Base-by-base conservation (phyloP, 2,113 vertebrate species). In the Pyrgilauda ruficollis region DNA sequence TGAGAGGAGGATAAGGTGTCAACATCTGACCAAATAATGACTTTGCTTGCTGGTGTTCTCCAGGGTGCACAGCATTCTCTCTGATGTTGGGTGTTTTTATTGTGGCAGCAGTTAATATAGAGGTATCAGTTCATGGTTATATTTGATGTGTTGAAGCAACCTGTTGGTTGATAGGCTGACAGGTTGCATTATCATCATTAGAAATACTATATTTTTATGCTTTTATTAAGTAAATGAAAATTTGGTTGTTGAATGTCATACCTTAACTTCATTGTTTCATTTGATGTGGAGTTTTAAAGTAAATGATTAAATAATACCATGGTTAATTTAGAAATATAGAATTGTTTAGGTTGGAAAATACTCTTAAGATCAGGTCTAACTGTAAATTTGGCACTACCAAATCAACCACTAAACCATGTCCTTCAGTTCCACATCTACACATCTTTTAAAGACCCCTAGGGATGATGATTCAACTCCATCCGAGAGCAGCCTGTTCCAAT, bases 341-440 rank as follows among this genome's bases (percentile, higher is more conserved):
- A 33, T 62, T 52, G 10, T 70, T 85, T 49, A 28, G 23, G 3
- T 72, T 85, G 47, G 41, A 83, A 88, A 23, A 69, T 23, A 59
- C 22, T 39, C 8, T 44, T 31, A 52, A 90, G 15, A 39, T 83
- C 0, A 3, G 49, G 17, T 63, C 31, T 41, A 46, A 31, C 26
- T 2, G 0, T 55, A 27, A 83, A 67, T 28, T 27, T 16, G 30
- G 12, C 15, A 22, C 33, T 41, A 23, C 11, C 7, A 79, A 73
- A 46, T 47, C 27, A 10, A 9, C 27, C 43, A 22, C 9, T 88
- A 47, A 63, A n/a, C 39, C 14, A 3, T 30, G 12, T 78, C 33
- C 23, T 18, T 17, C 24, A 22, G 27, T 20, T 15, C 22, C 41
- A 23, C 7, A 2, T 64, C 30, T 43, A 5, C 8, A 4, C 0